Evolutionary conservation across 2,888 invertebrate species (phyloP).

Genomic region (Argynnis bischoffii): DNA sequence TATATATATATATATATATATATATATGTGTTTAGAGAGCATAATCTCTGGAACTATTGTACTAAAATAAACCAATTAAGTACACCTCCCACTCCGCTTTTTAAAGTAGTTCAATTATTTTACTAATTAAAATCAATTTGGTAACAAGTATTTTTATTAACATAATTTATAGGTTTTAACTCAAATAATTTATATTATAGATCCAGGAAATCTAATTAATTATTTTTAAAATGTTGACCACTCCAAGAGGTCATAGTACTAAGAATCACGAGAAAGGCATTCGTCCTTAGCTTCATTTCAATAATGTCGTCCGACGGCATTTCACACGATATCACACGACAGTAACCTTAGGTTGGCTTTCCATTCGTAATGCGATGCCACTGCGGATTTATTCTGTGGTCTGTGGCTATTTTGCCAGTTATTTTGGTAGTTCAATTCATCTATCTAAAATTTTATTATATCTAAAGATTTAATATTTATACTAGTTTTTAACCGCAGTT

Average conservation of each 20-base stretch:
- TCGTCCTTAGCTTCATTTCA: constrained; percentile 35
- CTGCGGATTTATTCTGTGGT: constrained; percentile 6
- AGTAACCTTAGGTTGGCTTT: constrained; percentile 22
- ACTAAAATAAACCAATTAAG: no score
- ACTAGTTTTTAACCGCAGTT: no score
- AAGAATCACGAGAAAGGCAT: constrained; percentile 33
- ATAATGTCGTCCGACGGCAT: constrained; percentile 35
- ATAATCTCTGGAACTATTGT: no score
- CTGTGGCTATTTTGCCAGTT: background rate
- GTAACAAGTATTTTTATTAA: no score
- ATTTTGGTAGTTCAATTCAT: background rate
- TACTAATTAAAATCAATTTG: no score
- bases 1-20: no score
- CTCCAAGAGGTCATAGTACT: constrained; percentile 18
- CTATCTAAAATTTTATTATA: background rate
- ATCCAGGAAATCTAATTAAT: background rate
- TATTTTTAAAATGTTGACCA: constrained; percentile 8
- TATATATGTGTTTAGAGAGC: no score
- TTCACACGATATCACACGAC: constrained; percentile 28
- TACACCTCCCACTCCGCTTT: no score
- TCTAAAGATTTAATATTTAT: no score
- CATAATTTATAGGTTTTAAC: no score
- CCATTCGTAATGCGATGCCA: constrained; percentile 19
- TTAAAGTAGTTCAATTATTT: no score
- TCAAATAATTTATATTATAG: background rate